Percentiles rank a stretch among this genome's conserved stretches.
Conservation (phyloP, 1,140 invertebrate species). For the Platyscapa corneri region DNA sequence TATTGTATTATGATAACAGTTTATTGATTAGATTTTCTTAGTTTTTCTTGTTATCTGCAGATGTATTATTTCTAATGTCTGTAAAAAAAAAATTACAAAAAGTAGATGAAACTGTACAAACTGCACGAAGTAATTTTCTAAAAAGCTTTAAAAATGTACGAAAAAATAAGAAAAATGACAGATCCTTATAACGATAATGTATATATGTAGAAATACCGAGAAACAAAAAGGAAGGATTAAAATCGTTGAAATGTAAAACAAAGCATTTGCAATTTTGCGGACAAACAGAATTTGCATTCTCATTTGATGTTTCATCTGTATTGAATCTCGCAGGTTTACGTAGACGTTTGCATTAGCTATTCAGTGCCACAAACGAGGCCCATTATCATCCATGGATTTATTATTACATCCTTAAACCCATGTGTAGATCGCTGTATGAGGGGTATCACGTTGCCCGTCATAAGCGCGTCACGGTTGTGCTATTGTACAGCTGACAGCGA, state of each 20-base stretch:
- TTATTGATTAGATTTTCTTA: too few relatives aligned
- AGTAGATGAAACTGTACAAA: too few relatives aligned
- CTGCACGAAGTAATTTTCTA: too few relatives aligned
- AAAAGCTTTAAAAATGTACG: neutral
- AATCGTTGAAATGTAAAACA: conserved; percentile 38
- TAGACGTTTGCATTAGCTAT: neutral
- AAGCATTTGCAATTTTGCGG: neutral
- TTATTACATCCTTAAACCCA: neutral
- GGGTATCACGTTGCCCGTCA: conserved; percentile 70
- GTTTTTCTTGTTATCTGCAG: too few relatives aligned
- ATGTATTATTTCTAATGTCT: too few relatives aligned
- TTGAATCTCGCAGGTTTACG: neutral
- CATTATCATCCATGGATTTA: conserved; percentile 32
- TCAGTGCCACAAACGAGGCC: neutral
- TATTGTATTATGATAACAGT: too few relatives aligned
- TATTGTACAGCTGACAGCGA: conserved; percentile 69
- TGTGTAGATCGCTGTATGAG: conserved; percentile 14
- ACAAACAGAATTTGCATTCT: neutral
- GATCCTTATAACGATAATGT: conserved; percentile 3
- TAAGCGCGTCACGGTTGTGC: conserved; percentile 63
- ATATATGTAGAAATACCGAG: neutral
- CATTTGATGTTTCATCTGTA: conserved; percentile 17
- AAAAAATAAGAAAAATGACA: neutral
- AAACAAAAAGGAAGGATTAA: neutral
- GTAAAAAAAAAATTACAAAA: too few relatives aligned